Base-by-base conservation (phyloP, 1,140 invertebrate species). In the Agrypnia vestita region DNA sequence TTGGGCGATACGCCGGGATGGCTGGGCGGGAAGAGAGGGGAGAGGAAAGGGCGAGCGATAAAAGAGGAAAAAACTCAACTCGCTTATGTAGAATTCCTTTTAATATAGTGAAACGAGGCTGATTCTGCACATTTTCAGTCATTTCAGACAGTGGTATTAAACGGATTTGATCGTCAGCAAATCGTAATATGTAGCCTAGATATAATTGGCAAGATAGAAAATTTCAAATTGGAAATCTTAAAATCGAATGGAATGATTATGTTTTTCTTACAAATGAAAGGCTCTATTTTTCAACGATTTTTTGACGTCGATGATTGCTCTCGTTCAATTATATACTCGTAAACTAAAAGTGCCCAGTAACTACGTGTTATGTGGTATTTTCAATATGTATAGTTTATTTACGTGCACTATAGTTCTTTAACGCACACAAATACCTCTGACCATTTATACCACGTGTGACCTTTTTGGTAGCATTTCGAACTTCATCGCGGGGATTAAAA, bases 71-170 rank as follows among this genome's bases (percentile, higher is more conserved):
- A 79, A 76, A 77, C 67, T 51, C 55, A 1, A 35, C 71, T 69
- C 69, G 46, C 67, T 72, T 77, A 78, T 71, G 75, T 62, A 79
- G 75, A 78, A 76, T 67, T 80, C 78, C 61, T 72, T 82, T 82
- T 80, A 82, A 82, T 82, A 82, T 71, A 80, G 69, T 64, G 51
- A 46, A 72, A 64, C 64, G 62, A 56, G 47, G 55, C 71, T 74
- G 76, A 78, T 25, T 78, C 64, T 71, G 76, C 76, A 78, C 44
- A 25, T 62, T 64, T 78, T 62, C 76, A 78, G 76, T 71, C 44
- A 77, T 78, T 71, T 17, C 59, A 67, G 61, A 56, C 71, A 74
- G 71, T 74, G 71, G 53, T 74, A 55, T 74, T 74, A 59, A 74
- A 74, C 9, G 25, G 15, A 56, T 43, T 71, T 51, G 21, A 55